Percentiles rank a stretch among this genome's conserved stretches.
phyloP scores from a whole-genome alignment of 30 jellyfish, hydroid and myxozoan genomes.

The Hydractinia echinata region DNA sequence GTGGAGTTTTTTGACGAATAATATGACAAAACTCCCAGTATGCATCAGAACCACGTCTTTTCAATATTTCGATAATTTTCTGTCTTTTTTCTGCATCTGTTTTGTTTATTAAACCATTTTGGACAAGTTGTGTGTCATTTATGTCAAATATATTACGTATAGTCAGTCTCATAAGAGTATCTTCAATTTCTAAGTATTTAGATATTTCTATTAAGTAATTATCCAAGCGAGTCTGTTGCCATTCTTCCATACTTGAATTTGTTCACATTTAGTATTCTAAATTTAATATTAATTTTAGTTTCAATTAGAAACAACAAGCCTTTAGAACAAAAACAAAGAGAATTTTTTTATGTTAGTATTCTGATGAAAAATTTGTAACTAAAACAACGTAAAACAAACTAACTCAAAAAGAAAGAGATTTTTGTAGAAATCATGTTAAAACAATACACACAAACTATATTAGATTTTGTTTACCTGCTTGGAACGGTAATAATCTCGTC shows the following conservation, averaged over 20 bases:
- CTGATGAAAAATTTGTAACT: too few relatives aligned
- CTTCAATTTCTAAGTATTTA: not conserved
- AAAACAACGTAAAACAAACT: too few relatives aligned
- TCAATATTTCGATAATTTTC: slow-evolving; percentile 1
- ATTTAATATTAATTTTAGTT: too few relatives aligned
- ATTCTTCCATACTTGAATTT: not conserved
- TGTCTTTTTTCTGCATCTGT: not conserved
- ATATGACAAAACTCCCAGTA: slow-evolving; percentile 16
- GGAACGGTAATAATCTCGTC: too few relatives aligned
- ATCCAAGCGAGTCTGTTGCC: not conserved
- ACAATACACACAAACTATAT: too few relatives aligned
- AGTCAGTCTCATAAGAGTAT: not conserved
- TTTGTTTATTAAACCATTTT: not conserved
- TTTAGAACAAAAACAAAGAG: too few relatives aligned
- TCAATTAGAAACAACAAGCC: too few relatives aligned
- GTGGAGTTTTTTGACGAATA: not conserved
- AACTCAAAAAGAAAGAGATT: too few relatives aligned
- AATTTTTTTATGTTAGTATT: too few relatives aligned
- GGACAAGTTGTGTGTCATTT: slow-evolving; percentile 10
- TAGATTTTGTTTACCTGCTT: too few relatives aligned
- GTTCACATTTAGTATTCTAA: too few relatives aligned
- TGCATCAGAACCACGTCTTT: not conserved
- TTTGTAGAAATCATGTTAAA: too few relatives aligned
- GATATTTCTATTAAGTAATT: not conserved
- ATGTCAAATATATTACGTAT: not conserved